Conservation (phyloP, 92 coral and sea anemone species). For the Meandrina meandrites region DNA sequence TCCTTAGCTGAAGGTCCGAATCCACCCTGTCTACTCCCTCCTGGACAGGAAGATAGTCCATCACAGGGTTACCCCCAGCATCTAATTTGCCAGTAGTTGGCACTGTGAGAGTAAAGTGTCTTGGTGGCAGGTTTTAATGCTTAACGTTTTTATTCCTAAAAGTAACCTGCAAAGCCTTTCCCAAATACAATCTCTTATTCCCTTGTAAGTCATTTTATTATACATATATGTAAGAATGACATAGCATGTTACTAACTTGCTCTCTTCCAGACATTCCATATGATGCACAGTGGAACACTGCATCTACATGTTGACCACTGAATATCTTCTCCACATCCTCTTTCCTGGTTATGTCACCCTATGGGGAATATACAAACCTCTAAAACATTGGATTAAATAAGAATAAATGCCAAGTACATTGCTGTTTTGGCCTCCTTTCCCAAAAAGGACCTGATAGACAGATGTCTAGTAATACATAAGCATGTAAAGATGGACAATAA, state of each 20-base stretch:
- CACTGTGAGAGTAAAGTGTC: no score
- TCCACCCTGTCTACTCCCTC: no score
- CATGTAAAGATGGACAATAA: no score
- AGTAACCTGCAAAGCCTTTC: no score
- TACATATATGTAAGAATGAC: neutral
- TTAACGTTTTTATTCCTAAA: no score
- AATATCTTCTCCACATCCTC: conserved; percentile 40
- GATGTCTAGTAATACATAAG: no score
- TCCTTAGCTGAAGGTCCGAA: no score
- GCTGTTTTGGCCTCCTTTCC: neutral
- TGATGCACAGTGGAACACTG: conserved; percentile 78
- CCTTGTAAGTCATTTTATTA: neutral
- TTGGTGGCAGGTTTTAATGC: no score
- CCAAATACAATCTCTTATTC: neutral
- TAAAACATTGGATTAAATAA: neutral
- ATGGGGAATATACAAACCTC: neutral
- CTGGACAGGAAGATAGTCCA: no score
- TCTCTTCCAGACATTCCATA: conserved; percentile 96
- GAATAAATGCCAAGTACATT: neutral
- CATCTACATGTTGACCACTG: conserved; percentile 40
- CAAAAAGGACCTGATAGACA: neutral
- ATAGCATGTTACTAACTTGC: conserved; percentile 50
- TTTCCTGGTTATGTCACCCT: conserved; percentile 62
- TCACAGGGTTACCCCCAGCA: no score
- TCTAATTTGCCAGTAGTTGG: no score